A percentile compares a stretch with the other conserved stretches of the same genome.
phyloP scores from a whole-genome alignment of 2,797 vertebrate species.

The Bufotes viridis region DNA sequence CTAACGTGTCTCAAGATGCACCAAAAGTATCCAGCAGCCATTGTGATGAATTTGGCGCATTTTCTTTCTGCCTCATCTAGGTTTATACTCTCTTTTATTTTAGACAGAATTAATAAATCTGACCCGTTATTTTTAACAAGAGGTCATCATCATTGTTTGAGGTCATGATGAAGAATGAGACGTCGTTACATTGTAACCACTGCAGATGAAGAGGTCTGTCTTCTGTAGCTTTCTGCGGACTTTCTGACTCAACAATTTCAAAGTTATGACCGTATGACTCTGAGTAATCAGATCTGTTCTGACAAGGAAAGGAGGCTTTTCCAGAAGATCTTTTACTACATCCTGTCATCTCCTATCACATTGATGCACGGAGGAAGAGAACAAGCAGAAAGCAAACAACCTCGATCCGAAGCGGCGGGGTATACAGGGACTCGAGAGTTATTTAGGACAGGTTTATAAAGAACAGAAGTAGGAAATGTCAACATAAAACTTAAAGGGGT shows the following conservation, averaged over 20 bases:
- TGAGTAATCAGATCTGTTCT: neutral
- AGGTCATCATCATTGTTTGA: neutral
- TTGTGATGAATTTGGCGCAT: too few species aligned
- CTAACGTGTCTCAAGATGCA: too few species aligned
- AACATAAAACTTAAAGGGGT: too few species aligned
- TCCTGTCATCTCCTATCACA: slow-evolving; percentile 1
- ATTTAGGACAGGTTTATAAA: neutral
- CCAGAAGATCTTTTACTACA: neutral
- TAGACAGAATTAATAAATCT: too few species aligned
- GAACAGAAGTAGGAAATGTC: neutral
- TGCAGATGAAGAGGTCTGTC: too few species aligned
- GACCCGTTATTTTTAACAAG: too few species aligned
- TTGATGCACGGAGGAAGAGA: neutral
- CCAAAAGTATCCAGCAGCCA: too few species aligned
- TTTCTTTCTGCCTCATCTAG: too few species aligned
- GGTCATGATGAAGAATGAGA: too few species aligned
- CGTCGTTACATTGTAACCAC: too few species aligned
- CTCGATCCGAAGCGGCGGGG: neutral
- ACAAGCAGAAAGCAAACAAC: neutral
- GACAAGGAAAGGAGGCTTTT: neutral
- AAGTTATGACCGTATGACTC: neutral
- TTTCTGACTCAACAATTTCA: neutral
- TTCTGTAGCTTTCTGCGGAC: neutral
- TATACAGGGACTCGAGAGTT: neutral
- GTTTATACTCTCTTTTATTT: too few species aligned